A percentile compares a stretch with the other conserved stretches of the same genome.
Evolutionary conservation across 2,113 vertebrate species (phyloP).

Genomic region (Pteruthius melanotis): DNA sequence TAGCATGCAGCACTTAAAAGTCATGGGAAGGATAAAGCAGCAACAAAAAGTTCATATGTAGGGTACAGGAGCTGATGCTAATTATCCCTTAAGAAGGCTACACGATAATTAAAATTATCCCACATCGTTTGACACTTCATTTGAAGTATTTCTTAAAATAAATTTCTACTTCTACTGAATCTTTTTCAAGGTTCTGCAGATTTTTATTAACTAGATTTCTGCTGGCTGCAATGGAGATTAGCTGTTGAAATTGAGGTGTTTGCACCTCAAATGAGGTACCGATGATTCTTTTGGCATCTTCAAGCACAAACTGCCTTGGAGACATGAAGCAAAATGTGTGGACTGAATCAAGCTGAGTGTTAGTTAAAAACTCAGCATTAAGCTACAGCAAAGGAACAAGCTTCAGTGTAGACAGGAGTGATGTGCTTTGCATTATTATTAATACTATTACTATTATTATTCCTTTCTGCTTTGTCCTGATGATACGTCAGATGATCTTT

Average conservation of each 20-base stretch:
- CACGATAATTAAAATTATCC: neutral
- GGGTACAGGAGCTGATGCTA: neutral
- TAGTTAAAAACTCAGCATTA: neutral
- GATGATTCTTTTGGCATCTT: neutral
- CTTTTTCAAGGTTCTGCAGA: neutral
- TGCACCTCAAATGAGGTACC: neutral
- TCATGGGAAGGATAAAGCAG: neutral
- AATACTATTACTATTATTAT: neutral
- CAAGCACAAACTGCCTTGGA: neutral
- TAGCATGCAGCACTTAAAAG: neutral
- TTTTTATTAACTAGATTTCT: neutral
- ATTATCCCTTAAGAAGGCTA: neutral
- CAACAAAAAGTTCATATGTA: neutral
- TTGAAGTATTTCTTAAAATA: constrained; percentile 24
- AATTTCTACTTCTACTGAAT: neutral
- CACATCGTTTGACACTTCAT: neutral
- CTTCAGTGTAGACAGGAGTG: neutral
- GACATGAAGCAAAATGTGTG: neutral
- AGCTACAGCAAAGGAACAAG: neutral
- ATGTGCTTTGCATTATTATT: neutral
- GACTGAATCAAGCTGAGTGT: neutral
- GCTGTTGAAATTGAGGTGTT: neutral
- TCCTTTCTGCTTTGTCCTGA: neutral
- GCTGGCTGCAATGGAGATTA: neutral
- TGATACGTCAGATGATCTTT: neutral